Evolutionary conservation across 2,888 invertebrate genomes (phyloP), one percentile per base, ranked within the genome.

Genomic region (Phyllotreta cruciferae): DNA sequence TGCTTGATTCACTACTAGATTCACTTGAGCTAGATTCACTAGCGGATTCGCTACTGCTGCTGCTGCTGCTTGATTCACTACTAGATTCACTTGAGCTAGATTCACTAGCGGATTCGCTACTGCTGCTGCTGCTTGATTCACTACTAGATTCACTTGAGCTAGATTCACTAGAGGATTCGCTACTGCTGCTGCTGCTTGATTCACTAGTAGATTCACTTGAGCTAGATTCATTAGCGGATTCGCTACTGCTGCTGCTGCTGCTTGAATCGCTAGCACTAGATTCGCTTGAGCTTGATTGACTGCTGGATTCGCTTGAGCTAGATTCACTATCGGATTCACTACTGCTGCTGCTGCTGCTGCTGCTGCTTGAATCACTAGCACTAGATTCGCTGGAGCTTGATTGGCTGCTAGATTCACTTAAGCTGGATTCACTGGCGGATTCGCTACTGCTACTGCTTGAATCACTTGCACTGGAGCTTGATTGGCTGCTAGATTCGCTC

Each of bases 331-430:
- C 24, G 1, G 24, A 24, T 24, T 24, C 2, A 24, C 24, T 24
- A 79, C 42, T 81, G 77, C 6, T 79, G 1, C 24, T 24, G 10
- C 24, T 47, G n/a, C n/a, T n/a, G n/a, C 34, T 57, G 50, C 38
- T 60, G 60, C 42, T 62, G 58, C 69, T 42, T 67, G 11, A 50
- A 62, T 42, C 84, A 84, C 36, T 65, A 56, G n/a, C 44, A 24
- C 37, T 57, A 42, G 38, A 47, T 71, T 34, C 60, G 62, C 53
- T 65, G 64, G 42, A 56, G 63, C 35, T 60, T 3, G 24, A 24
- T 24, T 24, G 24, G 60, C 42, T 62, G 61, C 69, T 42, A 68
- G 11, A 50, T 62, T 42, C 84, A 84, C 36, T 65, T 58, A 8
- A 39, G 39, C 37, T 57, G 52, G 38, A 47, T 71, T 34, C 60